Percentiles rank a stretch among this genome's conserved stretches.
Conservation (phyloP, 2,888 invertebrate genomes). For the Trachelus troglodyta region DNA sequence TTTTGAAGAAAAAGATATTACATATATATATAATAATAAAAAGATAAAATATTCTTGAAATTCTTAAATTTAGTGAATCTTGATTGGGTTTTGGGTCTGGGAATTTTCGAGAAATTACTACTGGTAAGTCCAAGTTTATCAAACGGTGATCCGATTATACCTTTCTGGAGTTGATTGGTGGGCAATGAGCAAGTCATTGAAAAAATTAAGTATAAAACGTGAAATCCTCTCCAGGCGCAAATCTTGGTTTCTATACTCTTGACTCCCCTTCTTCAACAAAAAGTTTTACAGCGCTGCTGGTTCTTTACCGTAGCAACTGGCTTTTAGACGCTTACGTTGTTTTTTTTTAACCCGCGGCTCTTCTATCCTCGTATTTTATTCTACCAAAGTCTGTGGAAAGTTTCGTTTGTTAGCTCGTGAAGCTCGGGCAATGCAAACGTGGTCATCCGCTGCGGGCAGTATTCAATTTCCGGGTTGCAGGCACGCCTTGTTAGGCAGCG, state of each 20-base stretch:
- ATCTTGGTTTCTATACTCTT: background rate
- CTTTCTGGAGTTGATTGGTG: conserved; percentile 19
- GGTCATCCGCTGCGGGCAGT: conserved; percentile 34
- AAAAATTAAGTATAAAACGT: background rate
- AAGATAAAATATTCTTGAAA: background rate
- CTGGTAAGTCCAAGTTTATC: background rate
- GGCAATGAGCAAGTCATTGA: background rate
- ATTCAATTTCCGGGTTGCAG: conserved; percentile 54
- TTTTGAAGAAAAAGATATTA: too few species aligned
- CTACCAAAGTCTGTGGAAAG: conserved; percentile 13
- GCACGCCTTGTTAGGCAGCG: conserved; percentile 3
- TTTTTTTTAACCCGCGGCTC: background rate
- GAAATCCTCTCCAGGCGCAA: background rate
- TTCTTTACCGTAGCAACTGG: background rate
- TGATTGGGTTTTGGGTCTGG: background rate
- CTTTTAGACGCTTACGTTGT: background rate
- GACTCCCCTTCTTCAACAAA: background rate
- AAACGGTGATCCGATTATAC: conserved; percentile 43
- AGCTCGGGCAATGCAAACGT: conserved; percentile 21
- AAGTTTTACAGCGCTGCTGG: background rate
- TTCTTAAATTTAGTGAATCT: background rate
- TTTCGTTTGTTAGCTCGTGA: conserved; percentile 21
- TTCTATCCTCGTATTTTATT: background rate
- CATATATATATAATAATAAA: too few species aligned
- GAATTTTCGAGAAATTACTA: background rate